A percentile compares a stretch with the other conserved stretches of the same genome.
Evolutionary conservation across 1,140 invertebrate species (phyloP).

Genomic region (Globodera rostochiensis): DNA sequence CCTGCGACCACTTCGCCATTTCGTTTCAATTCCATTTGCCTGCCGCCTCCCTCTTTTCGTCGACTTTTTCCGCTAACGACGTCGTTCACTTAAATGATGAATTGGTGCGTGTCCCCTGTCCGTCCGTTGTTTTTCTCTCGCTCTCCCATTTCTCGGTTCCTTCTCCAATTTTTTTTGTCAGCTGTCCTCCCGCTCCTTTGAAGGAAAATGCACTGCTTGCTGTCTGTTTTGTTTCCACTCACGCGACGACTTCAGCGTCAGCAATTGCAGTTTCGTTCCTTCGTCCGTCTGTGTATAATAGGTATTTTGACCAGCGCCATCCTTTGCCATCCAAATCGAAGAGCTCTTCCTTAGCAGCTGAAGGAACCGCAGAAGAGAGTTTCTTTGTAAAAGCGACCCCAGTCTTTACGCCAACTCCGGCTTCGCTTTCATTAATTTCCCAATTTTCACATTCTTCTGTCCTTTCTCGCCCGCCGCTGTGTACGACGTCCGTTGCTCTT

Average conservation of each 20-base stretch:
- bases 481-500: no score
- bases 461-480: not conserved
- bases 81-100: not conserved
- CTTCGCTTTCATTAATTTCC: slow-evolving; percentile 5
- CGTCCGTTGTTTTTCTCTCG: not conserved
- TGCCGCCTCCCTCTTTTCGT: no score
- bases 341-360: no score
- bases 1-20: no score
- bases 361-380: no score
- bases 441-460: not conserved
- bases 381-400: not conserved
- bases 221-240: not conserved
- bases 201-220: not conserved
- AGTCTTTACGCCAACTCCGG: not conserved
- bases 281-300: not conserved
- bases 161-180: not conserved
- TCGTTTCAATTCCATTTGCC: no score
- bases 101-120: not conserved
- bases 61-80: no score
- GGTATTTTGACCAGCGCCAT: not conserved
- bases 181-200: not conserved
- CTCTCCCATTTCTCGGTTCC: not conserved
- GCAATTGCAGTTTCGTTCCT: not conserved
- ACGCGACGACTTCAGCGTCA: not conserved
- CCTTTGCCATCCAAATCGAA: not conserved